A percentile compares a stretch with the other conserved stretches of the same genome.
Evolutionary conservation across 2,888 invertebrate species (phyloP).

Genomic region (Lymantria monacha): DNA sequence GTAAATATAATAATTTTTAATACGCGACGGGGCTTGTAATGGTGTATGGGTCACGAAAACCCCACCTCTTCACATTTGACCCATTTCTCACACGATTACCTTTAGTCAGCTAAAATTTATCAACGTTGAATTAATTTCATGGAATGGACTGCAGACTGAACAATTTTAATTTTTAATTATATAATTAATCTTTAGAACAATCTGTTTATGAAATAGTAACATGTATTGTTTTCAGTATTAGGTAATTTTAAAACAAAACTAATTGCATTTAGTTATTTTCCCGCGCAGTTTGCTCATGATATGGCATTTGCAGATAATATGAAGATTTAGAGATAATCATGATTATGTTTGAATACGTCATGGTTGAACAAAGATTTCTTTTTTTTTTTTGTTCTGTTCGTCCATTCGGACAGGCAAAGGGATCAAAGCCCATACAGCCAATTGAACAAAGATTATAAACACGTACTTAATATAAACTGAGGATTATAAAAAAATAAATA

Average conservation of each 20-base stretch:
- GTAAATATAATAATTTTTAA: conserved; percentile 28
- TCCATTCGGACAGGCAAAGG: too few relatives aligned
- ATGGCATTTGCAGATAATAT: not conserved
- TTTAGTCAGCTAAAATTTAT: conserved; percentile 27
- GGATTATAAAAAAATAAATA: too few relatives aligned
- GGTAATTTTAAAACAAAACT: conserved; percentile 12
- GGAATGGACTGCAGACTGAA: conserved; percentile 8
- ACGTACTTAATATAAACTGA: too few relatives aligned
- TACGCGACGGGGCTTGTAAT: conserved; percentile 28
- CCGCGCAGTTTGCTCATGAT: conserved; percentile 22
- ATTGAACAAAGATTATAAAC: too few relatives aligned
- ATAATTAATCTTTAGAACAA: conserved; percentile 13
- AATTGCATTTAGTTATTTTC: conserved; percentile 18
- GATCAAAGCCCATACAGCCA: too few relatives aligned
- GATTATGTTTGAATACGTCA: not conserved
- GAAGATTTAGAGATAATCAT: conserved; percentile 5
- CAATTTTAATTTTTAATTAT: conserved; percentile 33
- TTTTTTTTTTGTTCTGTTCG: too few relatives aligned
- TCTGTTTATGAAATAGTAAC: conserved; percentile 7
- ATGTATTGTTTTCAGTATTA: conserved; percentile 9
- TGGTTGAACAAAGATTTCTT: not conserved
- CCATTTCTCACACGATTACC: conserved; percentile 52
- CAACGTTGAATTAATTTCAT: conserved; percentile 4
- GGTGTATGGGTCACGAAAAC: conserved; percentile 32
- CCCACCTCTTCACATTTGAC: conserved; percentile 49